These are phyloP conservation scores for Phenacoccus solenopsis DNA, from an alignment of 1,140 invertebrate species.

Conservation along the genomic window DNA sequence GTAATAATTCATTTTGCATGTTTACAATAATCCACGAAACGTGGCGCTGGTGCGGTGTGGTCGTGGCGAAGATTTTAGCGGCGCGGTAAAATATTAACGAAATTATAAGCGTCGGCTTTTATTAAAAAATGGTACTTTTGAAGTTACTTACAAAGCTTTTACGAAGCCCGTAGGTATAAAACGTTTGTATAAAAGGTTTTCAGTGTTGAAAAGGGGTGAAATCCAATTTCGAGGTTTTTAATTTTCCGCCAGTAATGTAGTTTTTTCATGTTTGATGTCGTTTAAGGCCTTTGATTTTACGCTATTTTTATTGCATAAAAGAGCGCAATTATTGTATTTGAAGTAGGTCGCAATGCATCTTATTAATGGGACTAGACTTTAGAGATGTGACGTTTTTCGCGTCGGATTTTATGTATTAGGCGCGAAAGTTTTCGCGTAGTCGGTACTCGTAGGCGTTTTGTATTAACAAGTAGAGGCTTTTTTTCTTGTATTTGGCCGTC, in stretches of 20 bases:
- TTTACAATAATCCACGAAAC: no score
- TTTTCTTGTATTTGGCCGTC: not conserved
- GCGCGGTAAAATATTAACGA: not conserved
- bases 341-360: not conserved
- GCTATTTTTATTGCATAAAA: constrained; percentile 3
- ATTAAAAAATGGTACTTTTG: not conserved
- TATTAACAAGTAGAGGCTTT: not conserved
- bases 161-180: not conserved
- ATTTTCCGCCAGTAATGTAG: not conserved
- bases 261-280: not conserved
- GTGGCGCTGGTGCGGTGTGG: no score
- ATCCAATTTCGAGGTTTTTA: not conserved
- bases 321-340: not conserved
- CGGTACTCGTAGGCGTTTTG: no score
- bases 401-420: no score
- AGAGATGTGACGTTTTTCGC: no score
- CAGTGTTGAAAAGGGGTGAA: not conserved
- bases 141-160: constrained; percentile 3
- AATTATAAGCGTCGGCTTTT: not conserved
- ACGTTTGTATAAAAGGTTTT: constrained; percentile 2
- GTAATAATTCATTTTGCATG: no score
- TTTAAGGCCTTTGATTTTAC: not conserved
- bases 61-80: not conserved
- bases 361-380: no score
- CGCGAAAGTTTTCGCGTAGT: no score